Base-by-base conservation (phyloP, 2,888 invertebrate species). In the Eumacrocentrus americanus region DNA sequence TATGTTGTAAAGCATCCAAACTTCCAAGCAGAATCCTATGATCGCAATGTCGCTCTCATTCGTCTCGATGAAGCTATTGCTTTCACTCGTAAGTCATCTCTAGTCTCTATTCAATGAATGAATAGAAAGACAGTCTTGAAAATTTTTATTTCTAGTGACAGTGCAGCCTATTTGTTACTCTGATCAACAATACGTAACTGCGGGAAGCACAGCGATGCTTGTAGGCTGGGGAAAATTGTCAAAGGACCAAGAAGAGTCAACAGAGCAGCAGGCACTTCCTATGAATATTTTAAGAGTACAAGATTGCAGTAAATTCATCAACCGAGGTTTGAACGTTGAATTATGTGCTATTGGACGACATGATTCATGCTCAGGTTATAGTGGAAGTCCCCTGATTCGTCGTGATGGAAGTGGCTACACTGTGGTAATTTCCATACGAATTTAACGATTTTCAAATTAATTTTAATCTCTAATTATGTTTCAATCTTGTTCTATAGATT, bases 301-400 rank as follows among this genome's bases (percentile, higher is more conserved):
- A 63, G 83, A 86, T 51, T 92, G 92, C 69, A 83, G 86, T 61
- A 83, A 84, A 23, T 87, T 90, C 61, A 38, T 66, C 2, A 62
- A 64, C 60, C 91, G 90, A 70, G 89, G 89, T 1, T 84, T 86
- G 7, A 88, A 86, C 0, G 87, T 85, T 37, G 91, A 85, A 62
- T 85, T 86, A 46, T 92, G 92, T 0, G 91, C 91, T 0, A 89
- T 90, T 67, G 83, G 83, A 65, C 88, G 88, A 12, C 86, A 85
- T 65, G 91, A 91, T 74, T 91, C 91, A 0, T 92, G 92, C 67
- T 88, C 90, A 7, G 91, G 91, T 3, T 92, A 91, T 70, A 91
- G 90, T 2, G 92, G 92, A 2, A 89, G 91, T 0, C 91, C 92
- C 0, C 79, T 92, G 2, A 76, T 91, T 54, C 79, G 88, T 1